Evolutionary conservation across 2,797 vertebrate genomes (phyloP), one percentile per base, ranked within the genome.

Genomic region (Anolis apletophallus): DNA sequence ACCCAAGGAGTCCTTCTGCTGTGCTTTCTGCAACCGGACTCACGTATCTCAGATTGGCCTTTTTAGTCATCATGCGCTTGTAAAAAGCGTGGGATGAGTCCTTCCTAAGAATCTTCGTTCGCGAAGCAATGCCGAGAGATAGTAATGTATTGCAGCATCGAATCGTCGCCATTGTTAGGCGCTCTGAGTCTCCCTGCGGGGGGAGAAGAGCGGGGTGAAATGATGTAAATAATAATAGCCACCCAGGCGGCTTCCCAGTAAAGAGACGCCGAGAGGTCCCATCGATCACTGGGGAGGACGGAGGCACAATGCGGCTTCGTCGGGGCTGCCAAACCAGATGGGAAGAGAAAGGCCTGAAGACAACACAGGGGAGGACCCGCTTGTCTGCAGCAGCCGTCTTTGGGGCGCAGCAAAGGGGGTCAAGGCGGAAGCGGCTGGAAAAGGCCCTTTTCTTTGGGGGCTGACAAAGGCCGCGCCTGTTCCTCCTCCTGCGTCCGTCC

Each of bases 341-440:
- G 95, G 95, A 95, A 96, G 95, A 95, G 96, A 96, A 97, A 95
- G 95, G 97, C 95, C 91, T 96, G 94, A 95, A 95, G 94, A 95
- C 96, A 96, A 96, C 93, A 95, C 93, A 93, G 79, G 93, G 96
- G 95, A 96, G 95, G 95, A 91, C 94, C 92, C 90, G 92, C 93
- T 89, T 94, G 94, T 95, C 91, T 93, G 91, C 46, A 46, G 46
- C 46, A 40, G 46, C 94, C 93, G 89, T 86, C 90, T 94, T 94
- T 90, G 93, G 91, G 94, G 7, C 46, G 46, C 93, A 96, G 95
- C 95, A 95, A 96, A 95, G 95, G 94, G 61, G 96, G 95, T 96
- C 97, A 97, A 96, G 97, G 96, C 94, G 96, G 96, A 94, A 95
- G 95, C 92, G 91, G 95, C 95, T 95, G 96, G 96, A 95, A 95